Evolutionary conservation across 2,113 vertebrate genomes (phyloP), one percentile per base, ranked within the genome.

Genomic region (Redunca redunca): DNA sequence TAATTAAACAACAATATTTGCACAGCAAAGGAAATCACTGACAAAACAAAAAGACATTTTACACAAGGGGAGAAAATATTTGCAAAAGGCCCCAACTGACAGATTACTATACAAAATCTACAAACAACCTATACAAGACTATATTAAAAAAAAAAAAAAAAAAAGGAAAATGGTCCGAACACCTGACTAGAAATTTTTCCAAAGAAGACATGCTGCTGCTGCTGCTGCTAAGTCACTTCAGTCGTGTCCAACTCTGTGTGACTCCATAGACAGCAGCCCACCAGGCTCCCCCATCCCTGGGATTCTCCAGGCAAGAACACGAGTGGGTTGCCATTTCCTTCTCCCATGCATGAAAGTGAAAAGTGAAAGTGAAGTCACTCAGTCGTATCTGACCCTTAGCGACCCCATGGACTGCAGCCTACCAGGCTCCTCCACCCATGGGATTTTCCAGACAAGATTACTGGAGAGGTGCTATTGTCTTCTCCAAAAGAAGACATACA

Each of bases 211-310:
- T 77, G 57, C 25, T 57, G 55, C 55, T 58, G 57, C 25, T 12
- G 57, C 57, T 58, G 25, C 57, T 26, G 25, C 55, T 10, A 25
- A 28, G 11, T 58, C 11, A 0, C 57, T 58, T 58, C 25, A 58
- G 57, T 58, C 11, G 0, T 58, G 25, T 26, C 2, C 0, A 2
- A 58, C 25, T 28, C 23, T 58, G 11, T 28, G 19, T 1, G 11
- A 28, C 57, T 11, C 25, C 25, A 58, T 28, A 58, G 57, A 58
- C 0, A 5, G 57, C 5, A 58, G 57, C 57, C 57, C 5, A 58
- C 10, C 11, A 58, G 25, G 25, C 57, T 58, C 25, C 57, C 25
- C 25, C 0, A 0, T 26, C 25, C 25, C 57, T 58, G 9, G 55
- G 55, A 25, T 57, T 57, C 23, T 57, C 55, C 9, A 58, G 25